Evolutionary conservation across 2,797 vertebrate genomes (phyloP).

Genomic region (Periparus ater): DNA sequence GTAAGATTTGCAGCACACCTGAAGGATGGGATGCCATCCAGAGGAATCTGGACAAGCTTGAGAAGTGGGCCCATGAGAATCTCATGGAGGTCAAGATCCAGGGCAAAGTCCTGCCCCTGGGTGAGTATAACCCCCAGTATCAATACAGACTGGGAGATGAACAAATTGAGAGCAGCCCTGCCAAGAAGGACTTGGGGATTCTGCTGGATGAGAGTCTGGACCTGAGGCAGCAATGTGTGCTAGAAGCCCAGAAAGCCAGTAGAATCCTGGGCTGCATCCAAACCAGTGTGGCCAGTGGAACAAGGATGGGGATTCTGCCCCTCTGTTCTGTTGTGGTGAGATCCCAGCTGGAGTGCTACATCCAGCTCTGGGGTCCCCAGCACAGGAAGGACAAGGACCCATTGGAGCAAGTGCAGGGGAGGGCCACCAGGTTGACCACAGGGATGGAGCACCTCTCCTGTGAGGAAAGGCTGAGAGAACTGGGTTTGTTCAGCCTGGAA

Average conservation of each 20-base stretch:
- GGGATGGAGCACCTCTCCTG: not conserved
- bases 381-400: not conserved
- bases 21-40: not conserved
- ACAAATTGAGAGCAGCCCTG: not conserved
- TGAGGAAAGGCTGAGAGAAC: not conserved
- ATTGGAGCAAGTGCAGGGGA: not conserved
- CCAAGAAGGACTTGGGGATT: not conserved
- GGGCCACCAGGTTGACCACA: not conserved
- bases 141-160: not conserved
- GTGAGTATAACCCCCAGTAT: not conserved
- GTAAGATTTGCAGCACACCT: not conserved
- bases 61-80: not conserved
- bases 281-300: not conserved
- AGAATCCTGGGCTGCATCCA: not conserved
- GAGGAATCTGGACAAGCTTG: not conserved
- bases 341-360: not conserved
- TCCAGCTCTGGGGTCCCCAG: not conserved
- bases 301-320: accelerated
- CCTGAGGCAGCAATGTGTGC: not conserved
- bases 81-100: not conserved
- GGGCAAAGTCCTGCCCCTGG: not conserved
- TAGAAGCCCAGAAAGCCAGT: not conserved
- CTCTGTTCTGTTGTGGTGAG: not conserved
- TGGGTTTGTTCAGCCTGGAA: not conserved
- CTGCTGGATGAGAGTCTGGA: not conserved